These are phyloP conservation scores for Tenrec ecaudatus DNA, from an alignment of 2,113 vertebrate genomes.

Conservation along the genomic window DNA sequence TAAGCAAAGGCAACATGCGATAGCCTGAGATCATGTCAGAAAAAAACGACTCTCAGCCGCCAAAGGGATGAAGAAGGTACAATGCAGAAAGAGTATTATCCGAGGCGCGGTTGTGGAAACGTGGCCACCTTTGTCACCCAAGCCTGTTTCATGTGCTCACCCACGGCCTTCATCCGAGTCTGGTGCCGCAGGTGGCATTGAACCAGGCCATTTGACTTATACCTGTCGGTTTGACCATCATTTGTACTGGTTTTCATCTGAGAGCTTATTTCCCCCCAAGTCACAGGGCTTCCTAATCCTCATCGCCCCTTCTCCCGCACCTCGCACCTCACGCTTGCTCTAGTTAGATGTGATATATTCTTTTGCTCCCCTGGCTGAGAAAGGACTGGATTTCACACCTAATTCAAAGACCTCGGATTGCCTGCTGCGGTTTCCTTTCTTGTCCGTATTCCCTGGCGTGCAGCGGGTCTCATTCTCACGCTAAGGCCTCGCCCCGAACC, in stretches of 20 bases:
- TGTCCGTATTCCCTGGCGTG: slow-evolving; percentile 72
- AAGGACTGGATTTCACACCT: slow-evolving; percentile 80
- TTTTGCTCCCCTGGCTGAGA: slow-evolving; percentile 66
- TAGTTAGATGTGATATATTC: slow-evolving; percentile 65
- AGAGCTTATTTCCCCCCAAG: slow-evolving; percentile 52
- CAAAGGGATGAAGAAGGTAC: too few relatives aligned
- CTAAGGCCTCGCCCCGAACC: slow-evolving; percentile 82
- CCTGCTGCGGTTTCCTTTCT: slow-evolving; percentile 85
- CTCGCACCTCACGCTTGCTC: slow-evolving; percentile 51
- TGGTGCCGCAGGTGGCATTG: slow-evolving; percentile 45
- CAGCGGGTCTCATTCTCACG: slow-evolving; percentile 86
- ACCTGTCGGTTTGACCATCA: slow-evolving; percentile 37
- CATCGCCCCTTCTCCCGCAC: slow-evolving; percentile 25
- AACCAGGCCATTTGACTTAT: slow-evolving; percentile 41
- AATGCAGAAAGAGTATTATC: too few relatives aligned
- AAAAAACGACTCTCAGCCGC: too few relatives aligned
- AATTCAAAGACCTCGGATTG: slow-evolving; percentile 80
- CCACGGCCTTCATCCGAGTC: slow-evolving; percentile 13
- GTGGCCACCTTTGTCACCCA: background rate
- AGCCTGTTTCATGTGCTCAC: slow-evolving; percentile 25
- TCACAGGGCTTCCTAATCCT: slow-evolving; percentile 46
- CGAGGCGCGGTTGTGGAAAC: too few relatives aligned
- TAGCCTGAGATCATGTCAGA: too few relatives aligned
- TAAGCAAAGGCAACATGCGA: too few relatives aligned
- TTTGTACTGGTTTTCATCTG: slow-evolving; percentile 64